Evolutionary conservation across 2,113 vertebrate species (phyloP), one percentile per base, ranked within the genome.

Genomic region (Elanus axillaris): DNA sequence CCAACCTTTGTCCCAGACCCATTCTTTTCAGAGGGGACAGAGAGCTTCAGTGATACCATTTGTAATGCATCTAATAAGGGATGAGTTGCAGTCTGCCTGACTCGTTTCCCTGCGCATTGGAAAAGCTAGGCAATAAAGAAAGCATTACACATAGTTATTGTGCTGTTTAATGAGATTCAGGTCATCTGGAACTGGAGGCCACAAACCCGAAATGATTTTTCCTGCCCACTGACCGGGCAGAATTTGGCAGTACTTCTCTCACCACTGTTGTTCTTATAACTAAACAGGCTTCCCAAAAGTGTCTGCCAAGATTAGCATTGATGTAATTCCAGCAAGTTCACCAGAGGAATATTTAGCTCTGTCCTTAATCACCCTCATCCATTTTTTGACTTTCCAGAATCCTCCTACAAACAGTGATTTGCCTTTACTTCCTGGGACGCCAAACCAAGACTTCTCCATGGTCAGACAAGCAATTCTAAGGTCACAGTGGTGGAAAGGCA

Each of bases 251-350:
- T 80, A 25, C 31, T 88, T 68, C 48, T 80, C 43, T 72, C 32
- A 64, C 13, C 58, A 32, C 60, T 87, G 56, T 43, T 87, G 81
- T 69, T 83, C 63, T 78, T 87, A 0, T 13, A 94, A 82, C 60
- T 73, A 93, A 93, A 75, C 7, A 77, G 60, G 27, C 63, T 83
- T 92, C 68, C 47, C 45, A 55, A 74, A 88, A 86, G 59, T 6
- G 25, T 59, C 63, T 94, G 93, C 88, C 90, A 96, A 86, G 76
- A 67, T 60, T 42, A 74, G 52, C 64, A 52, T 81, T 92, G 66
- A 90, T 86, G 36, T 80, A 90, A 84, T 80, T 93, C 90, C 90
- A 95, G 79, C 18, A 79, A 5, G 50, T 88, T 73, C 66, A 93
- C 67, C 63, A 86, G 47, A 85, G 38, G 32, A 88, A 40, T 86